Evolutionary conservation across 2,113 vertebrate species (phyloP), one percentile per base, ranked within the genome.

Genomic region (Pelobates fuscus): DNA sequence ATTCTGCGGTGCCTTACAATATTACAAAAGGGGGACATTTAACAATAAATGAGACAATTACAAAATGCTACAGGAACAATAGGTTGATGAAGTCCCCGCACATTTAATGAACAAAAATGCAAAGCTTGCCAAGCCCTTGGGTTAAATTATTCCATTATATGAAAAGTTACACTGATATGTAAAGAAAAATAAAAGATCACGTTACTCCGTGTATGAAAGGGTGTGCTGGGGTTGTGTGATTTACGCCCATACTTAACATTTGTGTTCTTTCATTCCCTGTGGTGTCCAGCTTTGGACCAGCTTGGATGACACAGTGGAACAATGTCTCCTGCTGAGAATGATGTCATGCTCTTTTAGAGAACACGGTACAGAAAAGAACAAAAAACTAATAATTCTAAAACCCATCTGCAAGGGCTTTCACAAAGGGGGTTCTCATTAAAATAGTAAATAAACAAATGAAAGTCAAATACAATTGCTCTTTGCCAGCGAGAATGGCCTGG

Each of bases 231-330:
- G 27, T 59, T 18, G 12, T 27, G 14, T 15, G 20, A 30, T 61
- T 71, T 71, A 61, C 20, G 26, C 27, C 15, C 10, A 30, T 15
- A 26, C 58, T 15, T 11, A 52, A 49, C 26, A n/a, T 43, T 21
- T 59, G 26, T 26, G n/a, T n/a, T 61, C 24, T 32, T 18, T 24
- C 49, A 5, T 43, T 49, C 60, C 20, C 29, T 49, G 2, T n/a
- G 24, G 20, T 72, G 27, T 27, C 61, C 49, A 58, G 57, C 69
- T 18, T 2, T 11, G 8, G n/a, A 12, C 8, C 57, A 71, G 26
- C 14, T 72, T 63, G 69, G 55, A 70, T 60, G 55, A 60, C 54
- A 70, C n/a, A 37, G 52, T 1, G 69, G 70, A 72, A 54, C 43
- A 72, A 72, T 72, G 70, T 60, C 70, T 63, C 27, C 55, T 58